A percentile compares a stretch with the other conserved stretches of the same genome.
Conservation (phyloP, 2,797 vertebrate genomes). For the Gymnoscopelus microlampas region DNA sequence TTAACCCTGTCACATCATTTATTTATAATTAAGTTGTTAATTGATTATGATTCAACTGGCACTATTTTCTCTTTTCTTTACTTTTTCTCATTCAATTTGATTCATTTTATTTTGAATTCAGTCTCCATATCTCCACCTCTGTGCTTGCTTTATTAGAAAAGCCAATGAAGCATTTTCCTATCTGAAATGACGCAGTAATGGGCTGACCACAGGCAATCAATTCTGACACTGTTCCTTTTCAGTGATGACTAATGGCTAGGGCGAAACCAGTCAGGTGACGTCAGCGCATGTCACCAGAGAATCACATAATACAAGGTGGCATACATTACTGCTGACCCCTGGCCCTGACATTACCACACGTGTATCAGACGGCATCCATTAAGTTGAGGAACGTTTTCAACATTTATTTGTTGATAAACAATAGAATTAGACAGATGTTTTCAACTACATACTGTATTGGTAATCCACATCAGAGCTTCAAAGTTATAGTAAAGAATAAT, state of each 20-base stretch:
- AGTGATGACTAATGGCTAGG: conserved; percentile 17
- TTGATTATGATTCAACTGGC: neutral
- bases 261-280: conserved; percentile 14
- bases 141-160: neutral
- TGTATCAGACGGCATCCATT: neutral
- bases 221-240: neutral
- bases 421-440: no score
- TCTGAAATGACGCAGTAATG: neutral
- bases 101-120: neutral
- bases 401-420: no score
- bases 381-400: neutral
- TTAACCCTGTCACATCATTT: neutral
- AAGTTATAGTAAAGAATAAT: no score
- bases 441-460: no score
- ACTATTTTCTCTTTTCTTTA: neutral
- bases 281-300: conserved; percentile 15
- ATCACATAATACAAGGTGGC: conserved; percentile 34
- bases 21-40: conserved; percentile 2
- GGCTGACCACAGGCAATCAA: neutral
- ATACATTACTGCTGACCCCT: conserved; percentile 24
- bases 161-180: neutral
- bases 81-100: neutral
- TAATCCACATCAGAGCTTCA: no score
- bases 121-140: neutral
- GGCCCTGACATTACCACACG: conserved; percentile 25